phyloP scores from a whole-genome alignment of 2,888 invertebrate species.

The Conus canariensis region DNA sequence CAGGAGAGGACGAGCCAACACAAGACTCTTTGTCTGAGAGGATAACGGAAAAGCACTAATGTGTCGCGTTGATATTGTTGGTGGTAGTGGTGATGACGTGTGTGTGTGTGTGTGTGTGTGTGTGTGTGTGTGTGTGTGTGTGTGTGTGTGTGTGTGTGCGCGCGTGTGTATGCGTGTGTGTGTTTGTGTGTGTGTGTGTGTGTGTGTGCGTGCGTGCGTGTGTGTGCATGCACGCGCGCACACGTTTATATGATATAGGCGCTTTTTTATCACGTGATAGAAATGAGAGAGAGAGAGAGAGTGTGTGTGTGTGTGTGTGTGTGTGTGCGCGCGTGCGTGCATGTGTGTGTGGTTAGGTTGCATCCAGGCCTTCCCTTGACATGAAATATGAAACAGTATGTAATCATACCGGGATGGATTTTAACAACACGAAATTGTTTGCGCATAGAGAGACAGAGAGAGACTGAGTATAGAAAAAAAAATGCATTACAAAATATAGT shows the following conservation, averaged over 20 bases:
- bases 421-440: no score
- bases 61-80: no score
- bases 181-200: slow-evolving; percentile 17
- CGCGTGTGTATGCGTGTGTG: slow-evolving; percentile 1
- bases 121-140: slow-evolving; percentile 7
- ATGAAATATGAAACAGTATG: no score
- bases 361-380: not conserved
- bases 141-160: not conserved
- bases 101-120: slow-evolving; percentile 22
- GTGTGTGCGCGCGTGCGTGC: not conserved
- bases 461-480: no score
- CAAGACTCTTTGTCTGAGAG: no score
- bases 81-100: not conserved
- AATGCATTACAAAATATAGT: no score
- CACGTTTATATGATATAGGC: not conserved
- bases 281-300: not conserved
- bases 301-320: slow-evolving; percentile 21
- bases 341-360: not conserved
- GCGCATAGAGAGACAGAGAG: no score
- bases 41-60: no score
- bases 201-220: slow-evolving; percentile 3
- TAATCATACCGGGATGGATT: no score
- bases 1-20: no score
- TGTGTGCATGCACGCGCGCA: not conserved
- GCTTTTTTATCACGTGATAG: not conserved